These are phyloP conservation scores for Parascotia fuliginaria DNA, from an alignment of 2,888 invertebrate genomes.

Conservation along the genomic window DNA sequence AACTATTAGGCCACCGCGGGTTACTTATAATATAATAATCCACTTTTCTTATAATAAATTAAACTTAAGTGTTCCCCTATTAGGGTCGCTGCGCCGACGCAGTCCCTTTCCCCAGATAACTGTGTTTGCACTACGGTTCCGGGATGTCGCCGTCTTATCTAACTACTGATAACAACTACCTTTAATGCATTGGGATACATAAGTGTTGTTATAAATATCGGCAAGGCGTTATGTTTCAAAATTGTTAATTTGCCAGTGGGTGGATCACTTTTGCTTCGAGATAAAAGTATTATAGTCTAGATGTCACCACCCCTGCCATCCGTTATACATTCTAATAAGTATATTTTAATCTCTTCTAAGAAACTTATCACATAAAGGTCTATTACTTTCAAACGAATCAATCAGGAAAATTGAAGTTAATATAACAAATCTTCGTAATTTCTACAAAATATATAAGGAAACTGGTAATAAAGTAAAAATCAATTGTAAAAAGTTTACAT, in stretches of 20 bases:
- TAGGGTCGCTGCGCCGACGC: slow-evolving; percentile 29
- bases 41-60: background rate
- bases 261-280: no score
- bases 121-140: slow-evolving; percentile 64
- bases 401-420: background rate
- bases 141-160: slow-evolving; percentile 69
- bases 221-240: slow-evolving; percentile 7
- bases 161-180: slow-evolving; percentile 60
- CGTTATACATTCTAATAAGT: no score
- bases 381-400: background rate
- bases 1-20: no score
- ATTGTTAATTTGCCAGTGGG: no score
- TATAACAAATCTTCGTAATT: no score
- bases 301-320: no score
- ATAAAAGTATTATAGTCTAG: no score
- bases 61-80: slow-evolving; percentile 9
- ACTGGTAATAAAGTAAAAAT: background rate
- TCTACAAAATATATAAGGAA: background rate
- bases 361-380: no score
- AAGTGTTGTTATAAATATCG: slow-evolving; percentile 26
- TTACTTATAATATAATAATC: no score
- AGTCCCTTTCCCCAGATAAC: slow-evolving; percentile 54
- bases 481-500: slow-evolving; percentile 8
- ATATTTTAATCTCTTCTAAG: no score
- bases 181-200: slow-evolving; percentile 31